Conservation (phyloP, 2,797 vertebrate species). For the Tachyglossus aculeatus region DNA sequence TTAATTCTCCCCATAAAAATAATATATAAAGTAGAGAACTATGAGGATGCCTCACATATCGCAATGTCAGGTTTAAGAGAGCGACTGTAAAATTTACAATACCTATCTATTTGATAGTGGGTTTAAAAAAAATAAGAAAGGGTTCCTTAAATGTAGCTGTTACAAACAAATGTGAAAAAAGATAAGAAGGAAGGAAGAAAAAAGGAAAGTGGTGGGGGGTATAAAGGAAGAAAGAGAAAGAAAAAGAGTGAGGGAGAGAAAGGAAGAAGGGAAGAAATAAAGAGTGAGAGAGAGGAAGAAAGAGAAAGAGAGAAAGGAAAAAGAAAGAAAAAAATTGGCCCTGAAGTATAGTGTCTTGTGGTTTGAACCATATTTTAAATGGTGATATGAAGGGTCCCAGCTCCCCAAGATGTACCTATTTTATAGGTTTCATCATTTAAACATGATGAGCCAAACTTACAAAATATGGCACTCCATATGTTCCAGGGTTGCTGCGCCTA, state of each 20-base stretch:
- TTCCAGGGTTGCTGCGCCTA: not conserved
- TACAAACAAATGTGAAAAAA: conserved; percentile 71
- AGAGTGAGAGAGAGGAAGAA: conserved; percentile 11
- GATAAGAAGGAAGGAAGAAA: not conserved
- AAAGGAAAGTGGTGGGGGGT: not conserved
- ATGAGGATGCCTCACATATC: conserved; percentile 72
- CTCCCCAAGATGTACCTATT: conserved; percentile 48
- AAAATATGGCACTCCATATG: conserved; percentile 1
- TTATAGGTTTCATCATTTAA: conserved; percentile 21
- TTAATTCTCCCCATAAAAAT: conserved; percentile 79
- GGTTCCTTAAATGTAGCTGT: conserved; percentile 62
- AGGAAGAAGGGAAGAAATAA: not conserved
- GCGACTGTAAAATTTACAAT: conserved; percentile 74
- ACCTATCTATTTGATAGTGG: conserved; percentile 70
- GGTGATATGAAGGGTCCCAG: conserved; percentile 27
- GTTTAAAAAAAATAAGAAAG: conserved; percentile 56
- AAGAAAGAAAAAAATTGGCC: conserved; percentile 14
- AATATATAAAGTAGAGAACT: conserved; percentile 79
- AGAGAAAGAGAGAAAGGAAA: conserved; percentile 5
- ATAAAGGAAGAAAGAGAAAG: not conserved
- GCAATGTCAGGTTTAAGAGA: conserved; percentile 73
- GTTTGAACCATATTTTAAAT: conserved; percentile 48
- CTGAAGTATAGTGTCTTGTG: conserved; percentile 19
- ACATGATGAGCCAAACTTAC: conserved; percentile 25
- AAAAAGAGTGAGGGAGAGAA: conserved; percentile 9